Base-by-base conservation (phyloP, 2,113 vertebrate genomes). In the Leucosticte australis region DNA sequence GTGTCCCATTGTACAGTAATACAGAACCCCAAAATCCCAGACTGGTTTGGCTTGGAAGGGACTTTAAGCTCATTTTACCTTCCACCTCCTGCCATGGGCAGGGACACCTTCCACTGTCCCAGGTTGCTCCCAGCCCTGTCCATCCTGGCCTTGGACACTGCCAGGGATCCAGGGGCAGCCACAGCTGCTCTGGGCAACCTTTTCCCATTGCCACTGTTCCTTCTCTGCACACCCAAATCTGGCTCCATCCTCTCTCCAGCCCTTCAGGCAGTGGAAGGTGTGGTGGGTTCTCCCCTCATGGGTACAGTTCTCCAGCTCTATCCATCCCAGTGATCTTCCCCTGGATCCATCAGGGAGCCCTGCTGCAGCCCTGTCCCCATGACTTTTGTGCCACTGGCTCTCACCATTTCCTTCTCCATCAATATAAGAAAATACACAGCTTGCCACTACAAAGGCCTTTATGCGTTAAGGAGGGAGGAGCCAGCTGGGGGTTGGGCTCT, bases 1-100 rank as follows among this genome's bases (percentile, higher is more conserved):
- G 7, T 39, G 28, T 35, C 26, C 15, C 42, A n/a, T 39, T 0
- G 0, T 19, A 16, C 0, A 2, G 22, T 16, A 50, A 27, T 9
- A 57, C 12, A 44, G 59, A 74, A 37, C 4, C 18, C 8, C 22
- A 15, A 28, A 73, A 65, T 73, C 22, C 42, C 44, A 6, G 17
- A 31, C 4, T 50, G 22, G 9, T 57, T 57, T 73, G 50, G 35
- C 11, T 23, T 50, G 76, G 33, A 33, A 89, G 27, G 18, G 15
- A 33, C 22, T 37, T 31, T 37, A 73, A 44, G 18, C 10, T 55
- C 50, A 42, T 47, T n/a, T 31, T 2, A 8, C 42, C 4, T 31
- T 24, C 21, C 10, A 18, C 27, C 28, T 23, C 53, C 13, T 62
- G 28, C 28, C 28, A 13, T 9, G 20, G 20, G 13, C 12, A 62